Conservation (phyloP, 2,888 invertebrate genomes). For the Lypha dubia region DNA sequence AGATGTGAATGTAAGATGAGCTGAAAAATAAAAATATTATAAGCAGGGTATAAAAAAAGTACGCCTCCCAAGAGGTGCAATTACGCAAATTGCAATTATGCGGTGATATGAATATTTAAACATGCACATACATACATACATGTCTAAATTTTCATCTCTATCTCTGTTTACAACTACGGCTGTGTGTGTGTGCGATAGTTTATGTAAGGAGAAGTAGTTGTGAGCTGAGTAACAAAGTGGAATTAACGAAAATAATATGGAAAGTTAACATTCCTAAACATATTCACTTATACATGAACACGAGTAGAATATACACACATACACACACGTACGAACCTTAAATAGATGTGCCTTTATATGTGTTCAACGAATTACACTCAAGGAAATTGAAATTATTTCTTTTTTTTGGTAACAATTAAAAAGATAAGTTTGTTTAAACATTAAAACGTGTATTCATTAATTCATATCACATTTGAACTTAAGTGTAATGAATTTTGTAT, state of each 20-base stretch:
- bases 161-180: not conserved
- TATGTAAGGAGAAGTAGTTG: constrained; percentile 15
- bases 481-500: not conserved
- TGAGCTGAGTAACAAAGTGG: constrained; percentile 18
- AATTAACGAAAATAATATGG: constrained; percentile 51
- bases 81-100: constrained; percentile 73
- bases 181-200: constrained; percentile 2
- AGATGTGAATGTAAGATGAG: constrained; percentile 22
- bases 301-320: not conserved
- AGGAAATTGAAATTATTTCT: constrained; percentile 45
- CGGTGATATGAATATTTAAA: constrained; percentile 72
- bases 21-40: constrained; percentile 10
- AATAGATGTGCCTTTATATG: not conserved
- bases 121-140: constrained; percentile 56
- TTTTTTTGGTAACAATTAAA: constrained; percentile 40
- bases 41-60: constrained; percentile 26
- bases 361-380: constrained; percentile 33
- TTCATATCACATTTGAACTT: constrained; percentile 1
- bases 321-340: not conserved
- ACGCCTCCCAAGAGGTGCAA: constrained; percentile 70
- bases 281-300: no score
- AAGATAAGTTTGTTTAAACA: constrained; percentile 18
- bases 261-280: constrained; percentile 39
- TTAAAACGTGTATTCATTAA: not conserved
- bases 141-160: no score